phyloP scores from a whole-genome alignment of 2,113 vertebrate genomes.

The Catharus bicknelli region DNA sequence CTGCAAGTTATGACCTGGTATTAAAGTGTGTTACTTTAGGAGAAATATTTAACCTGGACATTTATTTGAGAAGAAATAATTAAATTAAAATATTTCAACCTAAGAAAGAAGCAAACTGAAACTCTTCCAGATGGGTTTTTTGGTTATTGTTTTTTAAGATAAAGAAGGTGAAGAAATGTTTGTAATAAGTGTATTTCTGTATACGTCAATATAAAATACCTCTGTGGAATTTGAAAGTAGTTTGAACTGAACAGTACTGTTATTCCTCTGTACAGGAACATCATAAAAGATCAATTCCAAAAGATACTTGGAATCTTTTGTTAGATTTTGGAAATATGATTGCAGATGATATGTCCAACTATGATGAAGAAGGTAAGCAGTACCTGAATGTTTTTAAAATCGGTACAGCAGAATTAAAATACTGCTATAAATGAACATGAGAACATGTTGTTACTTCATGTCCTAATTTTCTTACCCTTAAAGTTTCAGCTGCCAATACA shows the following conservation, averaged over 20 bases:
- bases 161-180: not conserved
- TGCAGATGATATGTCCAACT: slow-evolving; percentile 96
- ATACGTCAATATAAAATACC: not conserved
- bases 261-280: slow-evolving; percentile 80
- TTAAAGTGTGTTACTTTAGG: not conserved
- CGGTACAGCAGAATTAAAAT: not conserved
- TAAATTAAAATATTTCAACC: not conserved
- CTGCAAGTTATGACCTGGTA: accelerated
- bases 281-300: slow-evolving; percentile 95
- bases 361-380: slow-evolving; percentile 90
- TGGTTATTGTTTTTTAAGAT: not conserved
- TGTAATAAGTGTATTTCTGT: not conserved
- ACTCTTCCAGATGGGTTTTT: not conserved
- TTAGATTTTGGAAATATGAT: slow-evolving; percentile 96
- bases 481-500: not conserved
- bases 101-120: not conserved
- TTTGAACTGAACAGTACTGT: not conserved
- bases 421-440: not conserved
- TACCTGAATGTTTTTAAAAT: not conserved
- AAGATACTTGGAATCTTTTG: slow-evolving; percentile 96
- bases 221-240: not conserved
- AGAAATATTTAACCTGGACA: not conserved
- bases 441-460: not conserved
- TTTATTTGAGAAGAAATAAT: not conserved
- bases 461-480: not conserved